Evolutionary conservation across 1,140 invertebrate species (phyloP).

Genomic region (Mesaphorura yosii): DNA sequence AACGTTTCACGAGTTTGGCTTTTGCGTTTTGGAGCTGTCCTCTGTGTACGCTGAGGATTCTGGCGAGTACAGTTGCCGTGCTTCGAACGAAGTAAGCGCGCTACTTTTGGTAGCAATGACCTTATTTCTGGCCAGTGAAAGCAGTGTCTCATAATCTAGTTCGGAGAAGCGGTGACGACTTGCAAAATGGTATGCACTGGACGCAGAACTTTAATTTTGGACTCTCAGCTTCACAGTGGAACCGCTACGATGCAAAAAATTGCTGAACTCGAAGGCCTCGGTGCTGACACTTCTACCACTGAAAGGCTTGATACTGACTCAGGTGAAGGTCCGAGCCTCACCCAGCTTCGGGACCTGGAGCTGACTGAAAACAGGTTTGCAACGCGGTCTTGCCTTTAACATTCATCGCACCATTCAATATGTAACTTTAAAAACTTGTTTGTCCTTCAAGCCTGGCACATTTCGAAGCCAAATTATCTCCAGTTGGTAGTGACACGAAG

Average conservation of each 20-base stretch:
- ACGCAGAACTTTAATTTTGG: slow-evolving; percentile 79
- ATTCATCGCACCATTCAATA: too few relatives aligned
- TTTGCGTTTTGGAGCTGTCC: slow-evolving; percentile 84
- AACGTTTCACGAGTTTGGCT: slow-evolving; percentile 90
- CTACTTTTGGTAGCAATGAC: too few relatives aligned
- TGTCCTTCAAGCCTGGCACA: too few relatives aligned
- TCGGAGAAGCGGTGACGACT: slow-evolving; percentile 85
- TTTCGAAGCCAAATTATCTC: slow-evolving; percentile 68
- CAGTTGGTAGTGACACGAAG: slow-evolving; percentile 80
- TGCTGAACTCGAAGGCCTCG: slow-evolving; percentile 78
- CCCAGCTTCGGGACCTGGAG: slow-evolving; percentile 67
- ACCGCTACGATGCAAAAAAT: slow-evolving; percentile 77
- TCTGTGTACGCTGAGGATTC: slow-evolving; percentile 90
- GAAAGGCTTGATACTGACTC: slow-evolving; percentile 41
- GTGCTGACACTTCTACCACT: slow-evolving; percentile 36
- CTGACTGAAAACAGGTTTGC: slow-evolving; percentile 78
- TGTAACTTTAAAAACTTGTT: too few relatives aligned
- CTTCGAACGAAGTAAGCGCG: too few relatives aligned
- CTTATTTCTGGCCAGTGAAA: too few relatives aligned
- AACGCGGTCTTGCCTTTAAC: too few relatives aligned
- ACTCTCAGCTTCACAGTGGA: slow-evolving; percentile 72
- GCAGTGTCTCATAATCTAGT: too few relatives aligned
- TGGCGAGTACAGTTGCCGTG: slow-evolving; percentile 83
- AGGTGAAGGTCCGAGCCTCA: slow-evolving; percentile 80
- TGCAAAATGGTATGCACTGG: slow-evolving; percentile 70